Base-by-base conservation (phyloP, 1,140 invertebrate genomes). In the Lepidurus couesii region DNA sequence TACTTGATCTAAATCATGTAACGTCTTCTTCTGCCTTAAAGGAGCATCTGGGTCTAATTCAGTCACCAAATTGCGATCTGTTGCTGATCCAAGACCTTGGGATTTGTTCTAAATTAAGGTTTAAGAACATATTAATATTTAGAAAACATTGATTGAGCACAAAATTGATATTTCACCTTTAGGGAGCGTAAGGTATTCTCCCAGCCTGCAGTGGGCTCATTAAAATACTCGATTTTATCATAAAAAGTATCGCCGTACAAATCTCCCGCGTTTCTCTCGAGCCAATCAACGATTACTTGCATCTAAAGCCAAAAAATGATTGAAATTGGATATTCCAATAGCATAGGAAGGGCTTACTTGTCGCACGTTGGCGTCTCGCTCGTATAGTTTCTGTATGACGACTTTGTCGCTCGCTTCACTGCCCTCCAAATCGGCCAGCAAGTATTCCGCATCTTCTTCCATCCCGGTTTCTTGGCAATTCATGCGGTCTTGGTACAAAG, bases 11-110 rank as follows among this genome's bases (percentile, higher is more conserved):
- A 97, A 86, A 83, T 95, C 92, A 86, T 97, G 95, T 21, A 98
- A 86, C 34, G 89, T 89, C 83, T 89, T 91, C 24, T 90, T 90
- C 83, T 97, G 90, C 79, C 95, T 87, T 26, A 90, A 86, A 0
- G 93, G 92, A 44, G 95, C 95, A 90, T 98, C 96, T n/a, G 96
- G 96, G 86, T 99, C 96, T 81, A 98, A 86, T 81, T 90, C 89
- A 13, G 90, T 89, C 0, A 95, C 90, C 75, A 93, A 86, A 24
- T 79, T 79, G 24, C 65, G 76, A 42, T 77, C 76, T 7, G 42
- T 77, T 16, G 45, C 44, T 26, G 76, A 53, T 13, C 76, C 65
- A 16, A 74, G 3, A 11, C 74, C 74, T 43, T 43, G 42, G 26
- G 43, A 44, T 44, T 79, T 79, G 45, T 44, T 75, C 13, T 47